Percentiles rank a stretch among this genome's conserved stretches.
Evolutionary conservation across 2,888 invertebrate species (phyloP).

Genomic region (Cerceris rybyensis): DNA sequence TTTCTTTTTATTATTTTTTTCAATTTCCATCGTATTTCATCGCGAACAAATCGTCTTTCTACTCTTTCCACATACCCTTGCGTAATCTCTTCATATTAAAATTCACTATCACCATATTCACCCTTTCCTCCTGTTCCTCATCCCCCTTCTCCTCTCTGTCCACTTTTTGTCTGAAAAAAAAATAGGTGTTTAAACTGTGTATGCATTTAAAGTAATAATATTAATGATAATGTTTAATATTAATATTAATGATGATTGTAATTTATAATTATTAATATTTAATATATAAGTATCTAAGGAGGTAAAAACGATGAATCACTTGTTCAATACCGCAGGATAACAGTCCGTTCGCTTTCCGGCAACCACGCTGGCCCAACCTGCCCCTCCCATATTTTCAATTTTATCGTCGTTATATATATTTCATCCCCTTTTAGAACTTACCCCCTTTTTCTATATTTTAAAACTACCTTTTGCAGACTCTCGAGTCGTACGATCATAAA

Average conservation of each 20-base stretch:
- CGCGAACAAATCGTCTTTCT: slow-evolving; percentile 34
- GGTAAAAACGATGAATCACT: slow-evolving; percentile 60
- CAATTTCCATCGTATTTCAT: slow-evolving; percentile 24
- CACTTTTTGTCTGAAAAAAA: slow-evolving; percentile 65
- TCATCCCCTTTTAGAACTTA: no score
- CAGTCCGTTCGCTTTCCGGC: slow-evolving; percentile 64
- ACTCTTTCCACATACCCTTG: slow-evolving; percentile 3
- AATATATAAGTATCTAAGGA: slow-evolving; percentile 74
- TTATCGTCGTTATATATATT: slow-evolving; percentile 8
- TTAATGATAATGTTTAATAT: slow-evolving; percentile 72
- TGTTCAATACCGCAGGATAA: slow-evolving; percentile 64
- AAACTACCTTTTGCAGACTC: no score
- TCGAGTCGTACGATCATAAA: no score
- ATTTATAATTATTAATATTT: slow-evolving; percentile 78
- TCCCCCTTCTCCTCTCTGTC: slow-evolving; percentile 27
- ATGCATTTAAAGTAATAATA: slow-evolving; percentile 76
- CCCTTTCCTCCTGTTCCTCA: slow-evolving; percentile 5
- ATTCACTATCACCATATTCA: neutral
- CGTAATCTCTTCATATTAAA: neutral
- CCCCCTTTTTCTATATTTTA: no score
- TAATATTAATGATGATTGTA: slow-evolving; percentile 77
- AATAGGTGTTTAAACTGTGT: slow-evolving; percentile 74
- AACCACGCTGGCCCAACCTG: slow-evolving; percentile 53
- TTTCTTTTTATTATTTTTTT: neutral
- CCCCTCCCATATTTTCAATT: slow-evolving; percentile 2